phyloP scores from a whole-genome alignment of 2,797 vertebrate species.

The Pelodytes ibericus region DNA sequence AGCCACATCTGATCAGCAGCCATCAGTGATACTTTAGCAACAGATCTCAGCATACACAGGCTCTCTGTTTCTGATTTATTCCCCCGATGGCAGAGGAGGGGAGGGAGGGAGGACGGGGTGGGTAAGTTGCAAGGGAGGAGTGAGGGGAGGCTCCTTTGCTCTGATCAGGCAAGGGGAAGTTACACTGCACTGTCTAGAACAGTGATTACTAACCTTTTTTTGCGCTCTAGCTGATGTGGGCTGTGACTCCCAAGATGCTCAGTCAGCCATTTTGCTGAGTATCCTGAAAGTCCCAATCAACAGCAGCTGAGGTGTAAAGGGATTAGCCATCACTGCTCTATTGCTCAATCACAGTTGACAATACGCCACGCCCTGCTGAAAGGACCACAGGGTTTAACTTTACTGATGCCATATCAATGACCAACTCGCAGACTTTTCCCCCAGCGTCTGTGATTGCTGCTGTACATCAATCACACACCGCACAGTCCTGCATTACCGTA shows the following conservation, averaged over 20 bases:
- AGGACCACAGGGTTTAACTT: conserved; percentile 32
- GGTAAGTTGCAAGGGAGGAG: conserved; percentile 58
- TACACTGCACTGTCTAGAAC: conserved; percentile 23
- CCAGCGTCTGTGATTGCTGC: neutral
- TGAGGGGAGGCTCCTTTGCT: conserved; percentile 51
- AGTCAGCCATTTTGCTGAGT: too few species aligned
- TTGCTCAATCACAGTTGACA: conserved; percentile 38
- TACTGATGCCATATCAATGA: neutral
- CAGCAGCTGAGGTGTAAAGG: too few species aligned
- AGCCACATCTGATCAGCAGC: conserved; percentile 78
- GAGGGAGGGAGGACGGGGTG: conserved; percentile 46
- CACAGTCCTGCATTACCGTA: conserved; percentile 39
- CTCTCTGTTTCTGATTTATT: conserved; percentile 70
- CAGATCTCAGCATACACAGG: conserved; percentile 70
- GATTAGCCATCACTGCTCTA: too few species aligned
- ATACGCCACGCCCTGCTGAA: conserved; percentile 9
- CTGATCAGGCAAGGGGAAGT: conserved; percentile 42
- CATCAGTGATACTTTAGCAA: conserved; percentile 81
- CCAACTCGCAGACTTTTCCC: neutral
- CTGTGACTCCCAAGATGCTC: too few species aligned
- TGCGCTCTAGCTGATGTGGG: too few species aligned
- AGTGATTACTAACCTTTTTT: too few species aligned
- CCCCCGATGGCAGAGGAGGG: conserved; percentile 59
- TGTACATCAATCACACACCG: neutral
- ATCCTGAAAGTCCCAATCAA: too few species aligned